phyloP scores from a whole-genome alignment of 1,140 invertebrate genomes.

The Monochamus saltuarius region DNA sequence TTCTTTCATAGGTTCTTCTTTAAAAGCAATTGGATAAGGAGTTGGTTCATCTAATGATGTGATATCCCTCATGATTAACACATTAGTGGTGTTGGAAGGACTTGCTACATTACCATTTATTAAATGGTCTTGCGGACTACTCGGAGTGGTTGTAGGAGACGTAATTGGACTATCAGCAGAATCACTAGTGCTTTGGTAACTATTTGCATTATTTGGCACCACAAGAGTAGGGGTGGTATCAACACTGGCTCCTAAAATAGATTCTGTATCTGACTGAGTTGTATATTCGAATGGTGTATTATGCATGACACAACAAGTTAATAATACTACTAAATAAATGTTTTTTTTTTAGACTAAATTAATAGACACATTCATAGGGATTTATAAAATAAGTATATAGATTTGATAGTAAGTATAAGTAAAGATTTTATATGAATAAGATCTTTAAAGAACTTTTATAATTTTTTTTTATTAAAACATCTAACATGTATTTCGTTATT shows the following conservation, averaged over 20 bases:
- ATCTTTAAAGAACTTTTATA: conserved; percentile 17
- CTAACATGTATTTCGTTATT: too few species aligned
- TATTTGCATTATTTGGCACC: conserved; percentile 32
- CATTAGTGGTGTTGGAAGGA: conserved; percentile 40
- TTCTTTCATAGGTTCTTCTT: conserved; percentile 53
- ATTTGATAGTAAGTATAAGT: conserved; percentile 6
- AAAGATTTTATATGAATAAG: too few species aligned
- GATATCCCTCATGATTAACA: conserved; percentile 49
- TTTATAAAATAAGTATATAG: neutral
- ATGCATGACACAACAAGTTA: too few species aligned
- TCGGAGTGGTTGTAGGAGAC: conserved; percentile 51
- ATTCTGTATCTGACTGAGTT: conserved; percentile 34
- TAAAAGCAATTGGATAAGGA: conserved; percentile 49
- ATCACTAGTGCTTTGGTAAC: conserved; percentile 49
- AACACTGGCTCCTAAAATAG: conserved; percentile 47
- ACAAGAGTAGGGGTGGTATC: conserved; percentile 40
- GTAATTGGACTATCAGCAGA: conserved; percentile 52
- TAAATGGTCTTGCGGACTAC: conserved; percentile 49
- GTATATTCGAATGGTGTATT: neutral
- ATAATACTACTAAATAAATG: neutral
- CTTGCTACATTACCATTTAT: conserved; percentile 48
- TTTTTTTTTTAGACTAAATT: neutral
- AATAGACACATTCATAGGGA: neutral
- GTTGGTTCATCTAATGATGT: conserved; percentile 40
- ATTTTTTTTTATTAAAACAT: too few species aligned